Percentiles rank a stretch among this genome's conserved stretches.
Conservation (phyloP, 2,888 invertebrate species). For the Orthosia gothica region DNA sequence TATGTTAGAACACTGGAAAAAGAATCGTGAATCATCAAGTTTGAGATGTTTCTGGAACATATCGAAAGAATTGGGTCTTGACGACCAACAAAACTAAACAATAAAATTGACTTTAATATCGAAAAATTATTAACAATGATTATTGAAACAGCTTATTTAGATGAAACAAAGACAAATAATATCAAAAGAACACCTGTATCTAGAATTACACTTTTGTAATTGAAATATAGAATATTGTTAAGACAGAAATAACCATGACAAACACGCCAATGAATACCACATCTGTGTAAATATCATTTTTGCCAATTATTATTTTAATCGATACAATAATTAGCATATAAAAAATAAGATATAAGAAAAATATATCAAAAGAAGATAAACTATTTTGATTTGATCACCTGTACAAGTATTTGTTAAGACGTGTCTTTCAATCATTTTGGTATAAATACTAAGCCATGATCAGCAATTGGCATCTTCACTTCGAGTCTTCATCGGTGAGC, state of each 20-base stretch:
- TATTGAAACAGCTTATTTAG: conserved; percentile 6
- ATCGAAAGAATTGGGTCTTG: not conserved
- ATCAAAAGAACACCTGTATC: conserved; percentile 8
- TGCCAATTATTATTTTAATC: not conserved
- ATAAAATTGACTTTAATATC: not conserved
- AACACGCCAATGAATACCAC: not conserved
- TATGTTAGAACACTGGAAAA: no score
- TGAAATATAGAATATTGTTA: not conserved
- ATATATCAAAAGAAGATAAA: not conserved
- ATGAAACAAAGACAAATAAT: not conserved
- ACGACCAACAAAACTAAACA: not conserved
- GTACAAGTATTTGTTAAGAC: conserved; percentile 24
- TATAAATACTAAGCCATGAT: conserved; percentile 21
- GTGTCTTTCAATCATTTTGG: conserved; percentile 2
- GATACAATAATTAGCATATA: not conserved
- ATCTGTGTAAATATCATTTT: conserved; percentile 2
- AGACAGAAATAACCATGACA: not conserved
- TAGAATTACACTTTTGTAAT: not conserved
- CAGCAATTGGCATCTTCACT: conserved; percentile 5
- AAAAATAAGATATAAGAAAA: no score
- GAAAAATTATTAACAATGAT: not conserved
- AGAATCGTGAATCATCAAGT: no score
- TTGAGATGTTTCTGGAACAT: no score
- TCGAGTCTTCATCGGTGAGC: not conserved
- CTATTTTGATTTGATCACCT: conserved; percentile 1